Base-by-base conservation (phyloP, 2,888 invertebrate species). In the Oeneis ivallda region DNA sequence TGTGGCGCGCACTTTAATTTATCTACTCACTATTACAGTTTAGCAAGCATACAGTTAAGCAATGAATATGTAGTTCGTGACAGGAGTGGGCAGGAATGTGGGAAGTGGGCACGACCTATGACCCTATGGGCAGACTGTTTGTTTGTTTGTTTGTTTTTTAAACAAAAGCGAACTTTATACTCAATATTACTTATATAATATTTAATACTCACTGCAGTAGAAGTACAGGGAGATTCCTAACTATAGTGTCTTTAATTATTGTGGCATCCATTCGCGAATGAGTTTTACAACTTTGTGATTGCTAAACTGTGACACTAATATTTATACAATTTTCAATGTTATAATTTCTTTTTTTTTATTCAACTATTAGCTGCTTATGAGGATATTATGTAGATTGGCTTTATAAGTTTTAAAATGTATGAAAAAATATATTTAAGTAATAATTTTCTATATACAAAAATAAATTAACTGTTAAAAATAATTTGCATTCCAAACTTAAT, bases 251-350 rank as follows among this genome's bases (percentile, higher is more conserved):
- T n/a, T n/a, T n/a, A n/a, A n/a, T n/a, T n/a, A n/a, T n/a, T n/a
- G n/a, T n/a, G n/a, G n/a, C n/a, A n/a, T n/a, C n/a, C n/a, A n/a
- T n/a, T n/a, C n/a, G n/a, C n/a, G n/a, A n/a, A n/a, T 17, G 15
- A 47, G 10, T n/a, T 1, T 4, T 11, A 3, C 1, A 39, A 39
- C 56, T 41, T 37, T 56, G 19, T 13, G 41, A 6, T 41, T 56
- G 13, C 11, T 39, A 54, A 56, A 56, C 11, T 10, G 54, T 39
- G 11, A 15, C 39, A 11, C n/a, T 1, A 39, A 15, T 67, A 41
- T 67, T 61, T 17, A 56, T 45, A 64, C 43, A 17, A 61, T 10
- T 53, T 52, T 45, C 26, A 47, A 57, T 57, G 56, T 62, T 67
- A 41, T 26, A 26, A 26, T 61, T 15, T 37, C 37, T 17, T 52